Conservation (phyloP, 2,797 vertebrate species). For the Myotis planiceps region DNA sequence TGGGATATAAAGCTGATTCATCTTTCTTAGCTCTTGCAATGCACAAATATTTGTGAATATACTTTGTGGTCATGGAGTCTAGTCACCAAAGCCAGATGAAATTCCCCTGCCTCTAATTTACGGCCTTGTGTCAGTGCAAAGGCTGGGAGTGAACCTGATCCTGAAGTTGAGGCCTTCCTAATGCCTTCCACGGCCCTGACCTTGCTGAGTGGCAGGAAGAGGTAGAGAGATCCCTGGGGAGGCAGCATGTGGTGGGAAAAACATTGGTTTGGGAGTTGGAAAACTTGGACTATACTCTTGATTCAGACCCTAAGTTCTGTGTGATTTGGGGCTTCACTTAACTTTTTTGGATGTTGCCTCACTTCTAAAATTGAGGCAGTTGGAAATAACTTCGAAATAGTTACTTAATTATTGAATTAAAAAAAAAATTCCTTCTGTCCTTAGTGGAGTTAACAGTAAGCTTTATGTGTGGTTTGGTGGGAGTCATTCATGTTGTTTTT, state of each 20-base stretch:
- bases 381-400: background rate
- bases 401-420: conserved; percentile 3
- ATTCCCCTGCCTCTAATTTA: background rate
- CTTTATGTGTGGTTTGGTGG: background rate
- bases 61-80: background rate
- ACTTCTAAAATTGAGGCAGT: background rate
- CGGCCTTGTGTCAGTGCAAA: background rate
- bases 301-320: background rate
- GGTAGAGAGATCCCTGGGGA: background rate
- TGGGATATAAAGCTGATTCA: background rate
- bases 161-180: background rate
- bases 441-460: background rate
- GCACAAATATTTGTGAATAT: background rate
- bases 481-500: background rate
- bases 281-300: background rate
- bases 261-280: background rate
- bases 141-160: background rate
- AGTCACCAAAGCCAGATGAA: conserved; percentile 5
- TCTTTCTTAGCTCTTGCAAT: background rate
- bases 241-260: background rate
- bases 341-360: background rate
- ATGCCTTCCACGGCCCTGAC: background rate
- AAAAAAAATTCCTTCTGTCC: background rate
- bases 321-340: background rate
- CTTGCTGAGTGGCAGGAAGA: background rate